Conservation (phyloP, 2,888 invertebrate species). For the Drosophila fungiperda region DNA sequence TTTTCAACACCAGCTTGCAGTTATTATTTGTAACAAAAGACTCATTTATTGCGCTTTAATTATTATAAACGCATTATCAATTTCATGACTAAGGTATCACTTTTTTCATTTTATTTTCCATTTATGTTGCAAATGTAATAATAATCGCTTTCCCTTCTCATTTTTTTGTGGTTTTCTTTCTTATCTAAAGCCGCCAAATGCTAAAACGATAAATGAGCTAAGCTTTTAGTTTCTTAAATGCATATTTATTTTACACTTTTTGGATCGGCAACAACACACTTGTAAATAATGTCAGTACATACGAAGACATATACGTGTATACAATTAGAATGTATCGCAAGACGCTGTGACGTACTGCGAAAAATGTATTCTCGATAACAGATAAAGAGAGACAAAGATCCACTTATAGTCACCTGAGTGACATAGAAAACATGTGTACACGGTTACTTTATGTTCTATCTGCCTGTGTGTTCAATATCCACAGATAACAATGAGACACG, state of each 20-base stretch:
- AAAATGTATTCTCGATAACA: neutral
- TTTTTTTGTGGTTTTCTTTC: neutral
- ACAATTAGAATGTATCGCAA: conserved; percentile 1
- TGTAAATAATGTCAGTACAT: conserved; percentile 1
- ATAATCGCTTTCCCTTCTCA: conserved; percentile 2
- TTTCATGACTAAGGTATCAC: neutral
- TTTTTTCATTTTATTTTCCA: neutral
- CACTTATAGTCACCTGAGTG: neutral
- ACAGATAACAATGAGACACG: conserved; percentile 24
- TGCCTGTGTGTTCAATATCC: neutral
- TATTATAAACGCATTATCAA: conserved; percentile 1
- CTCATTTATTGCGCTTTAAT: conserved; percentile 10
- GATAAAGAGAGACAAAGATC: neutral
- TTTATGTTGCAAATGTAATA: neutral
- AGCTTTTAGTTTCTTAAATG: neutral
- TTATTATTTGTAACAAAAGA: conserved; percentile 1
- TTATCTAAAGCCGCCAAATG: neutral
- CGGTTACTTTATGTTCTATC: neutral
- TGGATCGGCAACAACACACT: neutral
- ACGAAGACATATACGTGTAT: neutral
- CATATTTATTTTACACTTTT: neutral
- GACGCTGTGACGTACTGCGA: neutral
- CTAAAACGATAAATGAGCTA: neutral
- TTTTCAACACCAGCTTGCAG: conserved; percentile 2
- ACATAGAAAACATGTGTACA: conserved; percentile 2